Percentiles rank a stretch among this genome's conserved stretches.
Evolutionary conservation across 2,797 vertebrate genomes (phyloP).

Genomic region (Channa striata): DNA sequence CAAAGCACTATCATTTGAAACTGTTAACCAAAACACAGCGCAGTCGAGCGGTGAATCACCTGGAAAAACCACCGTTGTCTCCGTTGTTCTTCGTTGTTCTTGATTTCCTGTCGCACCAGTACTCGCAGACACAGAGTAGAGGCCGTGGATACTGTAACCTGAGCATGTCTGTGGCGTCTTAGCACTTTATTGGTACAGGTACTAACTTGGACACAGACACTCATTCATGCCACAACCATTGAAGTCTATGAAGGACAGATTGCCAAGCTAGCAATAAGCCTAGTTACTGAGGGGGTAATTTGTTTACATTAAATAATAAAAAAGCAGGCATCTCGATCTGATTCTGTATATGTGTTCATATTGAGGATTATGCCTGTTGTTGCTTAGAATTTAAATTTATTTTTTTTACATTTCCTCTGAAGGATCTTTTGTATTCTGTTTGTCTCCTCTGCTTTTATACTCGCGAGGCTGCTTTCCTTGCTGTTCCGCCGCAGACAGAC

Average conservation of each 20-base stretch:
- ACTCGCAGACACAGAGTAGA: constrained; percentile 43
- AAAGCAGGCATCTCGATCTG: constrained; percentile 64
- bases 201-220: constrained; percentile 75
- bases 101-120: constrained; percentile 50
- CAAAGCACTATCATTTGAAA: constrained; percentile 47
- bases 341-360: constrained; percentile 78
- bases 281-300: constrained; percentile 51
- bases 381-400: constrained; percentile 59
- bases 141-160: constrained; percentile 64
- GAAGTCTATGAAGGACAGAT: constrained; percentile 58
- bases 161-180: constrained; percentile 79
- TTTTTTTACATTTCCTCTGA: constrained; percentile 52
- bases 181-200: constrained; percentile 91
- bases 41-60: constrained; percentile 24
- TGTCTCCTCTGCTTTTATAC: constrained; percentile 51
- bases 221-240: constrained; percentile 60
- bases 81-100: constrained; percentile 22
- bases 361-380: constrained; percentile 58
- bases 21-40: constrained; percentile 1
- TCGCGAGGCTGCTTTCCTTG: constrained; percentile 49
- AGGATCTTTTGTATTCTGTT: constrained; percentile 41
- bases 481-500: constrained; percentile 20
- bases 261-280: constrained; percentile 62
- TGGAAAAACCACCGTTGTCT: constrained; percentile 33
- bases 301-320: constrained; percentile 75